Percentiles rank a stretch among this genome's conserved stretches.
Conservation (phyloP, 2,113 vertebrate species). For the Oxyura jamaicensis region DNA sequence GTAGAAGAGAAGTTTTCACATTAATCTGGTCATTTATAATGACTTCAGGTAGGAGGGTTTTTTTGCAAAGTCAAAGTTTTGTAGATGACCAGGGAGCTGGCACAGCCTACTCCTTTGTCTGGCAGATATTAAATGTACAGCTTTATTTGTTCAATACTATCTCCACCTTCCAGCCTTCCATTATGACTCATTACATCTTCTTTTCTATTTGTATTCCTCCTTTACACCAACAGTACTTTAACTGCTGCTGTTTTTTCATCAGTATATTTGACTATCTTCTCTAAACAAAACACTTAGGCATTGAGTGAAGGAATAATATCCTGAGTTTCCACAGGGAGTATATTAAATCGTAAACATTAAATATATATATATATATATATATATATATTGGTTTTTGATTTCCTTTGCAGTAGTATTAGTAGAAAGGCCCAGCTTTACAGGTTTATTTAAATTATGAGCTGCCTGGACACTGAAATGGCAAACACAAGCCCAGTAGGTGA, state of each 20-base stretch:
- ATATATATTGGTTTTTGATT: not conserved
- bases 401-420: not conserved
- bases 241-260: not conserved
- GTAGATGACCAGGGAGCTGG: not conserved
- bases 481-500: not conserved
- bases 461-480: not conserved
- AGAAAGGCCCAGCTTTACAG: not conserved
- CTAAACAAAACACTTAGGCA: not conserved
- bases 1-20: not conserved
- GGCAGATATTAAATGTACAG: not conserved
- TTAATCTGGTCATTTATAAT: not conserved
- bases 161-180: not conserved
- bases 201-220: not conserved
- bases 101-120: not conserved
- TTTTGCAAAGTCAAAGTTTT: not conserved
- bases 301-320: not conserved
- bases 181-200: not conserved
- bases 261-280: not conserved
- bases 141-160: not conserved
- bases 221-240: not conserved
- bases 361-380: not conserved
- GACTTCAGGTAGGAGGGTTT: not conserved
- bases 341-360: not conserved
- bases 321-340: not conserved
- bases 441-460: not conserved